Conservation (phyloP, 1,140 invertebrate genomes). For the Drosophila nigromelanica region DNA sequence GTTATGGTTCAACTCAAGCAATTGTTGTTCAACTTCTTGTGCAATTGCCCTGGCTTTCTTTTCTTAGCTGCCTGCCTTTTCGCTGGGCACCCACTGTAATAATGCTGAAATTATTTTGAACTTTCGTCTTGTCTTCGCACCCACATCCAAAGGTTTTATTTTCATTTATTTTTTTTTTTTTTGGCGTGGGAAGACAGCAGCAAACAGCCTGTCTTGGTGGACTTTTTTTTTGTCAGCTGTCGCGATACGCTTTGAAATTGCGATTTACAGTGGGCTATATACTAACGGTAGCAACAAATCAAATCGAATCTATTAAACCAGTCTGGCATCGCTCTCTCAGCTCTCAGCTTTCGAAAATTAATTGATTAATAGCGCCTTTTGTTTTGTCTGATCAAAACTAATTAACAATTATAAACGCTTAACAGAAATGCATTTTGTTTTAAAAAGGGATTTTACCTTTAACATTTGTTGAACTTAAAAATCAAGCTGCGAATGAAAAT, state of each 20-base stretch:
- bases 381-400: slow-evolving; percentile 32
- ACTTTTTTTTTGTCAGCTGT: slow-evolving; percentile 22
- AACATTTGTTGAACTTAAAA: too few species aligned
- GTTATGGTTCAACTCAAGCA: slow-evolving; percentile 47
- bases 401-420: slow-evolving; percentile 68
- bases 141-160: slow-evolving; percentile 22
- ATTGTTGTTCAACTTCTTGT: slow-evolving; percentile 57
- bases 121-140: slow-evolving; percentile 60
- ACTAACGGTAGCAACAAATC: slow-evolving; percentile 46
- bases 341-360: slow-evolving; percentile 50
- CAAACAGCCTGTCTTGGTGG: slow-evolving; percentile 16
- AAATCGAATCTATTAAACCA: slow-evolving; percentile 17
- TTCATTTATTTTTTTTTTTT: slow-evolving; percentile 1
- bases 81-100: slow-evolving; percentile 39
- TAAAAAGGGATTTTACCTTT: slow-evolving; percentile 7
- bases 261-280: slow-evolving; percentile 16
- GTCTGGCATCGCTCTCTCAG: neutral
- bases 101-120: slow-evolving; percentile 79
- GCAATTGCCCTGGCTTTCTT: slow-evolving; percentile 51
- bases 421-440: slow-evolving; percentile 51
- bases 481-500: too few species aligned
- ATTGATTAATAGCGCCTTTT: slow-evolving; percentile 52
- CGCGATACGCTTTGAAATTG: slow-evolving; percentile 37
- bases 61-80: slow-evolving; percentile 20
- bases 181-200: slow-evolving; percentile 67